These are phyloP conservation scores for Myodes glareolus DNA, from an alignment of 2,113 vertebrate species.

Conservation along the genomic window DNA sequence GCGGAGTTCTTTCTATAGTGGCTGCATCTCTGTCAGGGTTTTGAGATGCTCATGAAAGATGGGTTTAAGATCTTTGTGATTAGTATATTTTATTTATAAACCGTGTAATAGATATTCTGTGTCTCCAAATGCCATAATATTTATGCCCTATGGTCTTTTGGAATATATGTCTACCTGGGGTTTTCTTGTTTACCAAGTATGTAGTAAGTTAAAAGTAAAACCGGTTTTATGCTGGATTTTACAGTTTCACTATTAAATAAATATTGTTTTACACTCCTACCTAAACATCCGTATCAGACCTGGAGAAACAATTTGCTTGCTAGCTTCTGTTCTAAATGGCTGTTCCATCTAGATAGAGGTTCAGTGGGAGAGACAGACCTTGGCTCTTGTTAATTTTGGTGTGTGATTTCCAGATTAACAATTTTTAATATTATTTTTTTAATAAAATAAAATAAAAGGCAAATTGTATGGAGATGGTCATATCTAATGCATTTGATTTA, in stretches of 20 bases:
- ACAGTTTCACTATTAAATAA: neutral
- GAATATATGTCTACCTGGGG: neutral
- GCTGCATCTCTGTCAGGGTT: neutral
- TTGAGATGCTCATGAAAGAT: conserved; percentile 45
- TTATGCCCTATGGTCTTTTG: neutral
- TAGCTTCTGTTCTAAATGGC: neutral
- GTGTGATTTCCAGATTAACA: neutral
- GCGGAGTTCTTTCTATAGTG: neutral
- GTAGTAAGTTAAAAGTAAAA: conserved; percentile 9
- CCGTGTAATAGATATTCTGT: neutral
- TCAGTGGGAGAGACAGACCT: neutral
- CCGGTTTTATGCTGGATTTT: neutral
- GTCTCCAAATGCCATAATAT: neutral
- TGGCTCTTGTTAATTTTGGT: neutral
- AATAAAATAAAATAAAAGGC: neutral
- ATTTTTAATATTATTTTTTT: neutral
- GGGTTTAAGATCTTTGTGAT: neutral
- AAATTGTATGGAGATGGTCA: neutral
- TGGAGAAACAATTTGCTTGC: neutral
- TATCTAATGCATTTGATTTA: neutral
- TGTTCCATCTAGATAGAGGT: too few species aligned
- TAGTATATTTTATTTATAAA: conserved; percentile 18
- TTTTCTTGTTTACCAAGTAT: neutral
- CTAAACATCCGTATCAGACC: neutral
- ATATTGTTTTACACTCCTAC: neutral